Evolutionary conservation across 2,888 invertebrate species (phyloP).

Genomic region (Xestobium rufovillosum): DNA sequence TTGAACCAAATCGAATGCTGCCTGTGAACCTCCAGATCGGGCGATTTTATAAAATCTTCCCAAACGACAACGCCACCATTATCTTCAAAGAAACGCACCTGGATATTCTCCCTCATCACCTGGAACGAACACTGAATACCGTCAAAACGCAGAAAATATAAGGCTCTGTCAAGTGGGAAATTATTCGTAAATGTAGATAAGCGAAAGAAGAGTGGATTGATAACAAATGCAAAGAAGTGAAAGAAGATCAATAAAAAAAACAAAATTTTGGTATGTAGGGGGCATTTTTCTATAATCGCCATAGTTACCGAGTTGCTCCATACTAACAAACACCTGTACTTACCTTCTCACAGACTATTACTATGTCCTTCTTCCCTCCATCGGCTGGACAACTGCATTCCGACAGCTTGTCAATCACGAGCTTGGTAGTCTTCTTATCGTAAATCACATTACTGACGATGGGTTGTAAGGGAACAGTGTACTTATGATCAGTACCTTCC

Average conservation of each 20-base stretch:
- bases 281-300: constrained; percentile 1
- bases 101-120: constrained; percentile 76
- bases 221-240: too few species aligned
- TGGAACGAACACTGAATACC: constrained; percentile 21
- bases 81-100: constrained; percentile 75
- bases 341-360: constrained; percentile 85
- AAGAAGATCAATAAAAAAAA: too few species aligned
- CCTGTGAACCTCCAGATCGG: constrained; percentile 74
- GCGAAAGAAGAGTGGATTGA: too few species aligned
- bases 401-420: constrained; percentile 76
- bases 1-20: constrained; percentile 73
- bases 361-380: constrained; percentile 71
- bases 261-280: not conserved
- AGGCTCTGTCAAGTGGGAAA: too few species aligned
- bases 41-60: constrained; percentile 73
- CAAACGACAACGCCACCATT: constrained; percentile 58
- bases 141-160: not conserved
- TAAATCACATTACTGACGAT: constrained; percentile 81
- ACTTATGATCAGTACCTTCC: constrained; percentile 55
- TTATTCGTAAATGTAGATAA: too few species aligned
- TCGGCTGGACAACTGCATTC: constrained; percentile 71
- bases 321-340: too few species aligned
- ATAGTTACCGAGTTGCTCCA: too few species aligned
- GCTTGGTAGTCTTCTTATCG: constrained; percentile 88
- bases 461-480: constrained; percentile 58